These are phyloP conservation scores for Mellilla xanthometata DNA, from an alignment of 2,888 invertebrate genomes.

Conservation along the genomic window DNA sequence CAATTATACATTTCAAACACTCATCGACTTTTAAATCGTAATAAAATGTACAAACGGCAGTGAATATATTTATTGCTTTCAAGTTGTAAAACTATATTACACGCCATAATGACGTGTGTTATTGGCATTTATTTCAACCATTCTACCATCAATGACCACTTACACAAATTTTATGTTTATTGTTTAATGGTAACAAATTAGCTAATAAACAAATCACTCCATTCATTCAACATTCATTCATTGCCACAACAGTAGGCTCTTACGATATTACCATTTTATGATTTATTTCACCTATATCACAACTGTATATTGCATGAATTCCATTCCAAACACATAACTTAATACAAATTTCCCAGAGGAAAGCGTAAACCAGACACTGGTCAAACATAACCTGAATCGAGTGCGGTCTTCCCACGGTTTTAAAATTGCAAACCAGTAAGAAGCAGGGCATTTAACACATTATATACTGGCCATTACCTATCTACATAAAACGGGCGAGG, in stretches of 20 bases:
- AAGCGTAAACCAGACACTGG: conserved; percentile 1
- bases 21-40: conserved; percentile 81
- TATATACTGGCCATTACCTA: conserved; percentile 44
- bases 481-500: conserved; percentile 32
- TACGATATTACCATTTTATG: no score
- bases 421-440: conserved; percentile 25
- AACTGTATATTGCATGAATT: no score
- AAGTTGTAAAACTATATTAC: conserved; percentile 81
- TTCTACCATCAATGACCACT: conserved; percentile 73
- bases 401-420: conserved; percentile 43
- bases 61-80: conserved; percentile 80
- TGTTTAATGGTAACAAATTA: conserved; percentile 70
- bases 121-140: conserved; percentile 76
- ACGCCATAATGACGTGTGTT: conserved; percentile 79
- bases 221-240: conserved; percentile 7
- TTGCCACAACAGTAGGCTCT: neutral
- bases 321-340: no score
- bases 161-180: conserved; percentile 69
- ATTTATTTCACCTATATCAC: no score
- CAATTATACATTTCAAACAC: conserved; percentile 76
- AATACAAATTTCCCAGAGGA: neutral
- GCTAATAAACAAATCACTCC: conserved; percentile 38
- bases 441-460: conserved; percentile 35
- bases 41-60: conserved; percentile 80
- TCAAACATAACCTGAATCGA: conserved; percentile 6